Conservation (phyloP, 2,113 vertebrate genomes). For the Beaufortia kweichowensis region DNA sequence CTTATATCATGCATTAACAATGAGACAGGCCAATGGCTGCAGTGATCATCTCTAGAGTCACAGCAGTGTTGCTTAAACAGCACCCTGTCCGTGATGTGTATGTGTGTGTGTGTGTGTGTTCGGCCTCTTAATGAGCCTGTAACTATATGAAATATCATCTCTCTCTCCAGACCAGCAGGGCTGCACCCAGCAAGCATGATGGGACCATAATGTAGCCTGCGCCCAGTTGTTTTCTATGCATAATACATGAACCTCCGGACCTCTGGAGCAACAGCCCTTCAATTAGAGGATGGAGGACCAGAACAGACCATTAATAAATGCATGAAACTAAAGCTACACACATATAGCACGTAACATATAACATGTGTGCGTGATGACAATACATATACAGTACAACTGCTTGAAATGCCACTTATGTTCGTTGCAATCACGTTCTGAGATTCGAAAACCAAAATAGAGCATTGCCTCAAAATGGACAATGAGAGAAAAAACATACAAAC, state of each 20-base stretch:
- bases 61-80: conserved; percentile 50
- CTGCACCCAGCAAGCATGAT: conserved; percentile 61
- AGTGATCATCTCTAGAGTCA: conserved; percentile 44
- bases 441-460: not conserved
- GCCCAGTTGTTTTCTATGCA: conserved; percentile 70
- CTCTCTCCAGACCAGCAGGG: conserved; percentile 59
- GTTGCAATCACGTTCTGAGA: not conserved
- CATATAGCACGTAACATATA: conserved; percentile 45
- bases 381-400: not conserved
- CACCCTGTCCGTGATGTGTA: conserved; percentile 33
- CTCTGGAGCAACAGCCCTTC: conserved; percentile 67
- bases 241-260: conserved; percentile 71
- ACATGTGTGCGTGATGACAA: not conserved
- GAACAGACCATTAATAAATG: conserved; percentile 67
- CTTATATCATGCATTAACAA: conserved; percentile 48
- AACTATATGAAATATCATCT: conserved; percentile 63
- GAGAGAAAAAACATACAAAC: not conserved
- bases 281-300: conserved; percentile 69
- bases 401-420: not conserved
- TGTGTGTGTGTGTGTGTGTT: conserved; percentile 32
- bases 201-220: conserved; percentile 68
- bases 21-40: conserved; percentile 38
- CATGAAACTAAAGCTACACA: conserved; percentile 69
- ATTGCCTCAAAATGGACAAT: not conserved
- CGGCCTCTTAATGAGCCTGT: conserved; percentile 61